Evolutionary conservation across 2,888 invertebrate genomes (phyloP).

Genomic region (Drosophila ustulata): DNA sequence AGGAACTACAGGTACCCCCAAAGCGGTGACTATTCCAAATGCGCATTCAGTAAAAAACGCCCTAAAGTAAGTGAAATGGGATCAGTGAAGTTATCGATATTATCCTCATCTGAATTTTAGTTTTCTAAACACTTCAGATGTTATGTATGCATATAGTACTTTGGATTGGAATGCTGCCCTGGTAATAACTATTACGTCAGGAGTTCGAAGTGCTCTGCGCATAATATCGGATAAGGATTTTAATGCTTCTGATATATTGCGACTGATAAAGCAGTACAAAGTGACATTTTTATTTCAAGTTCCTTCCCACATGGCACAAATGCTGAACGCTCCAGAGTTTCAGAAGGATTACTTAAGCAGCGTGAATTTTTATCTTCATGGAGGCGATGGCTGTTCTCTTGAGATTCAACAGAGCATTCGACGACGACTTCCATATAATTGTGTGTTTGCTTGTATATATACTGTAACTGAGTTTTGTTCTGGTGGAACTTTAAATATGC

Average conservation of each 20-base stretch:
- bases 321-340: constrained; percentile 2
- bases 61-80: too few relatives aligned
- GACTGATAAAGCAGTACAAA: constrained; percentile 8
- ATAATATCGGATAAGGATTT: constrained; percentile 8
- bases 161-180: constrained; percentile 9
- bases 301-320: constrained; percentile 10
- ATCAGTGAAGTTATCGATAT: too few relatives aligned
- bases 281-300: background rate
- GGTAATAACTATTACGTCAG: background rate
- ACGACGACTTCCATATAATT: background rate
- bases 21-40: constrained; percentile 49
- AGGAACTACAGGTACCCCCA: constrained; percentile 74
- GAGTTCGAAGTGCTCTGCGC: constrained; percentile 3
- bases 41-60: too few relatives aligned
- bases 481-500: background rate
- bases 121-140: background rate
- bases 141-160: background rate
- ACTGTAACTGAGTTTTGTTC: background rate
- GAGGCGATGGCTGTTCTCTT: background rate
- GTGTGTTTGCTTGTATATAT: background rate
- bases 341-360: background rate
- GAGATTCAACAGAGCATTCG: constrained; percentile 3
- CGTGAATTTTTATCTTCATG: background rate
- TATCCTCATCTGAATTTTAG: background rate
- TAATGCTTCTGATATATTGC: background rate